Conservation (phyloP, 2,888 invertebrate genomes). For the Auanema freiburgensis region DNA sequence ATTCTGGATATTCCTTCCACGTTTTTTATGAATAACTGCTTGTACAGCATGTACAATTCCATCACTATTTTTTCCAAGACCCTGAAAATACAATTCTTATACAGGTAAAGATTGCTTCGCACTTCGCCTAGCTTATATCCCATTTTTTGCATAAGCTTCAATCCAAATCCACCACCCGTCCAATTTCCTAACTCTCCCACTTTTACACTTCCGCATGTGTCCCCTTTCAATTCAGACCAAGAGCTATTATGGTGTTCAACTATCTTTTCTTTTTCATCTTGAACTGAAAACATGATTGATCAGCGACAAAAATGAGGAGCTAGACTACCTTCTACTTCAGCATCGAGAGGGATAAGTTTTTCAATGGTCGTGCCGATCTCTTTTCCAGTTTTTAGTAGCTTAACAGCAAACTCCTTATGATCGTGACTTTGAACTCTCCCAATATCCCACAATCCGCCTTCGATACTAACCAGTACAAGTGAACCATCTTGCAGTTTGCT, state of each 20-base stretch:
- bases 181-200: slow-evolving; percentile 41
- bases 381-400: slow-evolving; percentile 30
- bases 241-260: slow-evolving; percentile 7
- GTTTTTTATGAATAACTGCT: slow-evolving; percentile 37
- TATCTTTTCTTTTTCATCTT: slow-evolving; percentile 8
- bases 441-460: slow-evolving; percentile 37
- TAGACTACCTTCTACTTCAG: slow-evolving; percentile 8
- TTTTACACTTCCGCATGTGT: slow-evolving; percentile 13
- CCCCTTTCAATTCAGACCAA: slow-evolving; percentile 28
- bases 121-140: slow-evolving; percentile 42
- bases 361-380: slow-evolving; percentile 22
- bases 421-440: slow-evolving; percentile 38
- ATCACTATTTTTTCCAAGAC: slow-evolving; percentile 44
- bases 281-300: no score
- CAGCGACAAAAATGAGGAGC: no score
- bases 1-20: slow-evolving; percentile 23
- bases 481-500: slow-evolving; percentile 22
- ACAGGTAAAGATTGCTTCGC: not conserved
- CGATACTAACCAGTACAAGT: slow-evolving; percentile 28
- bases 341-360: slow-evolving; percentile 31
- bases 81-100: slow-evolving; percentile 22
- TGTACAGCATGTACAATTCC: slow-evolving; percentile 52
- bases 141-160: slow-evolving; percentile 49
- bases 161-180: slow-evolving; percentile 42
- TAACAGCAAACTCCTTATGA: slow-evolving; percentile 40